Percentiles rank a stretch among this genome's conserved stretches.
Conservation (phyloP, 2,888 invertebrate species). For the Gnatocerus cornutus region DNA sequence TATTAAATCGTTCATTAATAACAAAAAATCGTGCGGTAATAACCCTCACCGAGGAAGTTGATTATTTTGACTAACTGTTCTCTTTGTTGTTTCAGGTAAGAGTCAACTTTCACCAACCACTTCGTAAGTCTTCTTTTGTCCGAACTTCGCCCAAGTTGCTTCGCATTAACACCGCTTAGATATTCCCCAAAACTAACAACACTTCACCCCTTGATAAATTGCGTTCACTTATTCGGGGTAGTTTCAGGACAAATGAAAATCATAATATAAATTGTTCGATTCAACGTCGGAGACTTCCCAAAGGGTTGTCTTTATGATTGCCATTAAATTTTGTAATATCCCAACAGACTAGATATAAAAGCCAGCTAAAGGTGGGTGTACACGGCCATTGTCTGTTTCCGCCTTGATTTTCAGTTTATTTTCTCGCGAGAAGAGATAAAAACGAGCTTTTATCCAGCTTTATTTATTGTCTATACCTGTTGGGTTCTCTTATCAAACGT, state of each 20-base stretch:
- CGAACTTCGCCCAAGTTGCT: constrained; percentile 9
- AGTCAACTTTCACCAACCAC: not conserved
- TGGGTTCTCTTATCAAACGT: constrained; percentile 17
- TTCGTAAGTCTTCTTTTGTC: constrained; percentile 6
- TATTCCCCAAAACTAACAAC: constrained; percentile 39
- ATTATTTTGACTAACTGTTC: not conserved
- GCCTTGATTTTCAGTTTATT: too few relatives aligned
- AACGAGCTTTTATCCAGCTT: not conserved
- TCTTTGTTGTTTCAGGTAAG: constrained; percentile 37
- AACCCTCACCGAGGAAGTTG: too few relatives aligned
- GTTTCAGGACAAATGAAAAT: constrained; percentile 1
- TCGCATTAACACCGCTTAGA: constrained; percentile 6
- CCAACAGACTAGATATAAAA: too few relatives aligned
- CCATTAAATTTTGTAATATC: constrained; percentile 12
- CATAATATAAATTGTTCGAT: too few relatives aligned
- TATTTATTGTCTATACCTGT: constrained; percentile 25
- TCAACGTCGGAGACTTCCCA: not conserved
- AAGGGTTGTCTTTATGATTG: not conserved
- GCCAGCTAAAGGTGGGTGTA: too few relatives aligned
- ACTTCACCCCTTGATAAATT: constrained; percentile 37
- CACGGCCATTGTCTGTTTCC: too few relatives aligned
- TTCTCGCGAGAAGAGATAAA: too few relatives aligned
- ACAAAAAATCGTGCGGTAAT: too few relatives aligned
- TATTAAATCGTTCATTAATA: too few relatives aligned
- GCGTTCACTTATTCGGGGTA: constrained; percentile 1